Evolutionary conservation across 2,113 vertebrate species (phyloP), one percentile per base, ranked within the genome.

Genomic region (Emydura subglobosa): DNA sequence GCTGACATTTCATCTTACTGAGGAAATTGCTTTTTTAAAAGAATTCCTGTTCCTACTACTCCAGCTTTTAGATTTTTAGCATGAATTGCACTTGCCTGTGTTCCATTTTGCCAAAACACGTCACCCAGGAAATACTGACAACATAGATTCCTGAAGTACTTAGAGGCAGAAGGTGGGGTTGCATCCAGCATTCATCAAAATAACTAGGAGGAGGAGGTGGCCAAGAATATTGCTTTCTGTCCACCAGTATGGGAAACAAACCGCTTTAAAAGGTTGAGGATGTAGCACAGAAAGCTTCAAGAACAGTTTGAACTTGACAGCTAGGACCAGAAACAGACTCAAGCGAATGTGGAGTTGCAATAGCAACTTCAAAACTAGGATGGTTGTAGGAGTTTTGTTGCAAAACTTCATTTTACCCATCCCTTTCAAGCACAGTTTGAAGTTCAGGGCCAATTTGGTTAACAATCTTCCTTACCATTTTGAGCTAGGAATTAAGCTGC

Each of bases 181-280:
- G 49, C 34, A 57, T 96, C 87, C 87, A 97, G 65, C 79, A 88
- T 61, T 85, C 83, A 96, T 95, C 88, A 94, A 97, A 95, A 91
- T 91, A 96, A 96, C 83, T 82, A 31, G 78, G 50, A 74, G 49
- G 51, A 79, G 5, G 19, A 91, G 19, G 78, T 57, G n/a, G 10
- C 4, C 49, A 51, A 9, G 91, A 79, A n/a, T 22, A 85, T 34
- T 19, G 76, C 39, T 91, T 94, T 95, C 72, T 82, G 29, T 50
- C 85, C 39, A 78, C 55, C 85, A 86, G 19, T 65, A 88, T 42
- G 90, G 68, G 72, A 21, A 47, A 87, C 5, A 53, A 88, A 80
- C 34, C 83, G 25, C 42, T 92, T 93, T 92, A 11, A 91, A 96
- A 57, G 79, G 21, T 87, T 27, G 50, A 59, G 42, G 47, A 7